A percentile compares a stretch with the other conserved stretches of the same genome.
Conservation (phyloP, 2,797 vertebrate genomes). For the Garrulus glandarius region DNA sequence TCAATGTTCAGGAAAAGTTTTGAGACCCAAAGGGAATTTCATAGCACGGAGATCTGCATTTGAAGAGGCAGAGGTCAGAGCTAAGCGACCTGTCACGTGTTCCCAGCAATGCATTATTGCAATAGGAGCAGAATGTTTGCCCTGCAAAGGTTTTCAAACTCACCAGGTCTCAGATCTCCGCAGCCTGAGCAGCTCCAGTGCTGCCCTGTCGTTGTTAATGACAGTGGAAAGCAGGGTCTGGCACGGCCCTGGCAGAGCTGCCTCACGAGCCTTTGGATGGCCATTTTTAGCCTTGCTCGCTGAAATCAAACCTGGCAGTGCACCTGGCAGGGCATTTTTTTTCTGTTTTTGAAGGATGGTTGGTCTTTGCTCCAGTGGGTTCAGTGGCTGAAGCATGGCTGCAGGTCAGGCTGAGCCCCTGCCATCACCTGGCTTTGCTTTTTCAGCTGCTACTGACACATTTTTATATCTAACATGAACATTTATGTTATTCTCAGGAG, state of each 20-base stretch:
- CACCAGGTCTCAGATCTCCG: neutral
- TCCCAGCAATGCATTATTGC: neutral
- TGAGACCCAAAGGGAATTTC: neutral
- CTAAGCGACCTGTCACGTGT: neutral
- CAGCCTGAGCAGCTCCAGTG: neutral
- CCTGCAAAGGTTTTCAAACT: neutral
- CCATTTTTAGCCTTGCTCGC: rapidly evolving
- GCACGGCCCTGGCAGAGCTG: neutral
- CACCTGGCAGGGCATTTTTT: neutral
- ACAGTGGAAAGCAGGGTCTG: neutral
- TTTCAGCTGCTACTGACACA: neutral
- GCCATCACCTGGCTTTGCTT: neutral
- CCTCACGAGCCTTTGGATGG: neutral
- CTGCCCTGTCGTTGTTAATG: rapidly evolving
- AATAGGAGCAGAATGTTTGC: neutral
- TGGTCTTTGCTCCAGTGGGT: neutral
- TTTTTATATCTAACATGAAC: neutral
- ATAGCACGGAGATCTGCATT: rapidly evolving
- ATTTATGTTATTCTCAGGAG: neutral
- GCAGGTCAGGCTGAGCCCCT: neutral
- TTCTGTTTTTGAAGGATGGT: neutral
- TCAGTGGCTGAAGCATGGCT: neutral
- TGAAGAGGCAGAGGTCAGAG: neutral
- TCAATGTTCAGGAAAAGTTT: neutral
- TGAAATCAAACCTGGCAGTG: neutral